phyloP scores from a whole-genome alignment of 37 sponge, comb jelly and placozoan species.

The Dysidea cf. avara region DNA sequence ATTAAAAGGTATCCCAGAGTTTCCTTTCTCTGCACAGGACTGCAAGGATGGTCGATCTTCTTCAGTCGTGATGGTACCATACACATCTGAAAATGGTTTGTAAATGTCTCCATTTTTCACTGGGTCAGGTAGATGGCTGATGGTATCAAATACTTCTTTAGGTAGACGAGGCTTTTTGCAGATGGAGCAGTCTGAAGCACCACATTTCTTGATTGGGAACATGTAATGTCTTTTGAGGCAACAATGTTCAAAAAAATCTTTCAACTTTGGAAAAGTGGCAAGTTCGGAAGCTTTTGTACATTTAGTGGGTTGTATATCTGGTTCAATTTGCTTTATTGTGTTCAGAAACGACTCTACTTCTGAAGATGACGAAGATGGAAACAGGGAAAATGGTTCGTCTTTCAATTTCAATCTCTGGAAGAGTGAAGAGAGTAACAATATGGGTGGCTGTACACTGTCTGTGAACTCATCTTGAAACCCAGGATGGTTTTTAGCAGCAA shows the following conservation, averaged over 20 bases:
- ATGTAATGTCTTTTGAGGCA: conserved; percentile 21
- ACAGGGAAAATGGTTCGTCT: conserved; percentile 3
- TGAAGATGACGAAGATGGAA: background rate
- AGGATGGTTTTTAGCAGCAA: conserved; percentile 11
- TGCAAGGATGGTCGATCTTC: conserved; percentile 31
- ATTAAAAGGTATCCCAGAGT: conserved; percentile 38
- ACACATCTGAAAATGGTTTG: conserved; percentile 26
- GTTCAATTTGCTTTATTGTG: conserved; percentile 1
- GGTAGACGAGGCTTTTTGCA: conserved; percentile 54
- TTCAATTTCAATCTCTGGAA: conserved; percentile 24
- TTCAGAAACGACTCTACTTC: conserved; percentile 2
- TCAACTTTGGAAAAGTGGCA: background rate
- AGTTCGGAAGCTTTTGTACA: background rate
- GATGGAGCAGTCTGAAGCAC: conserved; percentile 1
- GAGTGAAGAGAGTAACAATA: conserved; percentile 3
- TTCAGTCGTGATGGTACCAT: conserved; percentile 30
- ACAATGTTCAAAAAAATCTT: conserved; percentile 4
- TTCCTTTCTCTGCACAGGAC: background rate
- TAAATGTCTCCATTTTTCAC: conserved; percentile 29
- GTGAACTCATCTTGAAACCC: background rate
- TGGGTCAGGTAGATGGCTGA: conserved; percentile 55
- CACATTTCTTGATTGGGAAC: conserved; percentile 24
- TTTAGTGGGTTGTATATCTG: background rate
- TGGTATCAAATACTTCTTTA: conserved; percentile 15
- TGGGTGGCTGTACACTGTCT: conserved; percentile 19